Conservation (phyloP, 2,797 vertebrate species). For the Limnodromus scolopaceus region DNA sequence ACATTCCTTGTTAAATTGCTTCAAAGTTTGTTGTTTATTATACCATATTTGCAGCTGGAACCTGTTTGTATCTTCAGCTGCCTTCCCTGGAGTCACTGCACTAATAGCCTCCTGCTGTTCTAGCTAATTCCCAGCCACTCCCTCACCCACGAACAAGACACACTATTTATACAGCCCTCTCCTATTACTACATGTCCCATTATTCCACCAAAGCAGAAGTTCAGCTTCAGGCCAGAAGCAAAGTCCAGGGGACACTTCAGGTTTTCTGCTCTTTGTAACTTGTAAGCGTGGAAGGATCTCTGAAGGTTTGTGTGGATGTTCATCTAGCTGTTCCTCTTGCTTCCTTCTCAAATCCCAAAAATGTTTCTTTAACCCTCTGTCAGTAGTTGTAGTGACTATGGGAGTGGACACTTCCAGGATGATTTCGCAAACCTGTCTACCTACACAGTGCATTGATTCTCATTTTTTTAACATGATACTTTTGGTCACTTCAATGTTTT, state of each 20-base stretch:
- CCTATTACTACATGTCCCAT: neutral
- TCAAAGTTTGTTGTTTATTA: neutral
- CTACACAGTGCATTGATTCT: neutral
- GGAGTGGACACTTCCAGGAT: neutral
- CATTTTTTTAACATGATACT: fast-evolving
- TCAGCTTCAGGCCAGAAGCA: neutral
- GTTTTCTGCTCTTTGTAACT: neutral
- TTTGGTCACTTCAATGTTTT: neutral
- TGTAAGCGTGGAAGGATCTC: neutral
- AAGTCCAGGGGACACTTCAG: neutral
- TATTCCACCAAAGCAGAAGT: neutral
- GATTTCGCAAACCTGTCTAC: neutral
- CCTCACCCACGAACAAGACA: neutral
- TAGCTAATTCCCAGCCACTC: neutral
- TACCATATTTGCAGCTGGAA: neutral
- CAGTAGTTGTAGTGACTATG: neutral
- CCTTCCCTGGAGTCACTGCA: neutral
- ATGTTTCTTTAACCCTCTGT: neutral
- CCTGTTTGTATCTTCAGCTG: neutral
- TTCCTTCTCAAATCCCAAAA: neutral
- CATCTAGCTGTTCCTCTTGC: neutral
- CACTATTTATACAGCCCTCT: neutral
- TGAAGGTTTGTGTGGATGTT: neutral
- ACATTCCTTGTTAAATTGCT: neutral
- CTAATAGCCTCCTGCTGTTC: neutral